Evolutionary conservation across 2,888 invertebrate genomes (phyloP).

Genomic region (Pyrocoelia pectoralis): DNA sequence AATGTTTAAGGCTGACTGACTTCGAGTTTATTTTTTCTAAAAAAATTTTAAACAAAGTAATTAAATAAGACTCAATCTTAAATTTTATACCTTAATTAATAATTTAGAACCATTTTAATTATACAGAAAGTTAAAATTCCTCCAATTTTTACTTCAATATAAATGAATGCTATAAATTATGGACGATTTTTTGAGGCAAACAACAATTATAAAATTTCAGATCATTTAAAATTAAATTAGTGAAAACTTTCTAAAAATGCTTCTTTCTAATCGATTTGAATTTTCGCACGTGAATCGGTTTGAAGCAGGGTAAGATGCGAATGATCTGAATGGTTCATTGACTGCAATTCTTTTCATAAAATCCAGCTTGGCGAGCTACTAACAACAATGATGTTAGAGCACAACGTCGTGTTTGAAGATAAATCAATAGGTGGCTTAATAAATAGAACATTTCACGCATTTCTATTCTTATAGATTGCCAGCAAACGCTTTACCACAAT

Average conservation of each 20-base stretch:
- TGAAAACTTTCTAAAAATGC: not conserved
- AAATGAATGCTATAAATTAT: slow-evolving; percentile 5
- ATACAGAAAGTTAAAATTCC: slow-evolving; percentile 5
- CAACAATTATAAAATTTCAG: not conserved
- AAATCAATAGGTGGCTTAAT: too few relatives aligned
- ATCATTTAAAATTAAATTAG: not conserved
- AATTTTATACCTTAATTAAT: slow-evolving; percentile 9
- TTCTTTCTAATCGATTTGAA: too few relatives aligned
- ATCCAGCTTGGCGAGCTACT: too few relatives aligned
- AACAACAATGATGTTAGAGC: too few relatives aligned
- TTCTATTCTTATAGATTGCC: too few relatives aligned
- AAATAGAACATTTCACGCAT: too few relatives aligned
- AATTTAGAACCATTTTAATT: slow-evolving; percentile 8
- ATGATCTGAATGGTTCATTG: too few relatives aligned
- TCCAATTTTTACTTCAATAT: not conserved
- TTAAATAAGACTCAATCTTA: slow-evolving; percentile 2
- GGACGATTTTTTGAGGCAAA: not conserved
- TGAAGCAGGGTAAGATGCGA: too few relatives aligned
- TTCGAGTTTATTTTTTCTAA: not conserved
- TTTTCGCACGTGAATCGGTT: too few relatives aligned
- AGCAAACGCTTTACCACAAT: too few relatives aligned
- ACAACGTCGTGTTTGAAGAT: too few relatives aligned
- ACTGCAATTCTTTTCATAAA: too few relatives aligned
- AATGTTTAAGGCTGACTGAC: slow-evolving; percentile 1
- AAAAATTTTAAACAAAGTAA: slow-evolving; percentile 5